Evolutionary conservation across 2,888 invertebrate species (phyloP), one percentile per base, ranked within the genome.

Genomic region (Drosophila pegasa): DNA sequence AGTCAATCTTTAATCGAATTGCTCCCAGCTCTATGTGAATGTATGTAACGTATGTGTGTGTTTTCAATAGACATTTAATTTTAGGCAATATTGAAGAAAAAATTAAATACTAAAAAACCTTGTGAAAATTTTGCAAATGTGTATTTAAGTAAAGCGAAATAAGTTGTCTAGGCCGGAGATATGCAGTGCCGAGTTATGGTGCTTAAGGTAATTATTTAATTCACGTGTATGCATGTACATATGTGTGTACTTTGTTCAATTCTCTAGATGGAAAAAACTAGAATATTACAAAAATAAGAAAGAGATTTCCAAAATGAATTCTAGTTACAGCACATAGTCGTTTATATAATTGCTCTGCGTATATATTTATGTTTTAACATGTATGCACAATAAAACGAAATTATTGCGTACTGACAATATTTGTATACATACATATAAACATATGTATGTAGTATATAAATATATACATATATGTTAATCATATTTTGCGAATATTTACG

Each of bases 11-110:
- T 27, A 27, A 38, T 29, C 40, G 52, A 54, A 54, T 29, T 14
- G 8, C 9, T 31, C 3, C 12, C 31, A 68, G 37, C 38, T 65
- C 47, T 40, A 45, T 35, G 14, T 51, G 16, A 64, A 35, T 59
- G 45, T 55, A 40, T 63, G 57, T 43, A 54, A 40, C 41, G 54
- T 47, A 45, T 73, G 50, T 51, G 45, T 64, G 73, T 73, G 66
- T 66, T 73, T 74, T 78, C 78, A 73, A 78, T 78, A 78, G 78
- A 58, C 74, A 74, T 73, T 73, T 33, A 55, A 56, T 61, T 73
- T 74, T 74, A 66, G 74, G 74, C 78, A 74, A 57, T 66, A 78
- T 58, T 52, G 66, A 73, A 47, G 66, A 58, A 51, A 27, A 74
- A 73, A 67, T 78, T 78, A n/a, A 61, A 51, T 55, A 54, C 47